A percentile compares a stretch with the other conserved stretches of the same genome.
Conservation (phyloP, 2,113 vertebrate genomes). For the Carassius carassius region DNA sequence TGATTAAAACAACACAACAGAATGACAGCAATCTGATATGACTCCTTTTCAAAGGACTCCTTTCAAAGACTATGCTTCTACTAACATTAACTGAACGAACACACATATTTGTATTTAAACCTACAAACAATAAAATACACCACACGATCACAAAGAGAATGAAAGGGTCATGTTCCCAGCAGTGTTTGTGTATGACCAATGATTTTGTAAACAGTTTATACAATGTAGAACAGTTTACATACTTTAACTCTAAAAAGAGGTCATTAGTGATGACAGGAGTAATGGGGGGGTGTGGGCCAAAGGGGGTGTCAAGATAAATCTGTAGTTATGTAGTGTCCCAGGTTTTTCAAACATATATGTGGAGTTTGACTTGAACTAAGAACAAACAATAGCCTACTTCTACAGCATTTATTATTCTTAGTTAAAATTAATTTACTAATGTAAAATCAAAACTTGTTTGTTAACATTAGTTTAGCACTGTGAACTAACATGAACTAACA, state of each 20-base stretch:
- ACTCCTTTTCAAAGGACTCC: background rate
- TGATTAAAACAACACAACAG: background rate
- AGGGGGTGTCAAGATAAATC: background rate
- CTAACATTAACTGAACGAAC: background rate
- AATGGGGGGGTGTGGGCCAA: background rate
- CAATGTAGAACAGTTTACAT: background rate
- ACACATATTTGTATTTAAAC: conserved; percentile 3
- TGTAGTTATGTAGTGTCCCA: background rate
- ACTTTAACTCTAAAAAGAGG: background rate
- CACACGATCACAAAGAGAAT: background rate
- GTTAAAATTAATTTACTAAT: too few relatives aligned
- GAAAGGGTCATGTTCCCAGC: background rate
- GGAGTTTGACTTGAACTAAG: background rate
- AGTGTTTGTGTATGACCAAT: background rate
- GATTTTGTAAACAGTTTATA: background rate
- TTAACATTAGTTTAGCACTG: too few relatives aligned
- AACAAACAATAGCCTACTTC: too few relatives aligned
- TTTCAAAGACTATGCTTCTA: background rate
- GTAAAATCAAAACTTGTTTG: too few relatives aligned
- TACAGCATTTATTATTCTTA: too few relatives aligned
- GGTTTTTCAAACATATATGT: background rate
- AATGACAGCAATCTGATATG: background rate
- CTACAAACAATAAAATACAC: background rate
- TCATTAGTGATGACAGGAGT: background rate
- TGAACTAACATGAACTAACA: too few relatives aligned